Evolutionary conservation across 2,113 vertebrate species (phyloP).

Genomic region (Gymnorhina tibicen): DNA sequence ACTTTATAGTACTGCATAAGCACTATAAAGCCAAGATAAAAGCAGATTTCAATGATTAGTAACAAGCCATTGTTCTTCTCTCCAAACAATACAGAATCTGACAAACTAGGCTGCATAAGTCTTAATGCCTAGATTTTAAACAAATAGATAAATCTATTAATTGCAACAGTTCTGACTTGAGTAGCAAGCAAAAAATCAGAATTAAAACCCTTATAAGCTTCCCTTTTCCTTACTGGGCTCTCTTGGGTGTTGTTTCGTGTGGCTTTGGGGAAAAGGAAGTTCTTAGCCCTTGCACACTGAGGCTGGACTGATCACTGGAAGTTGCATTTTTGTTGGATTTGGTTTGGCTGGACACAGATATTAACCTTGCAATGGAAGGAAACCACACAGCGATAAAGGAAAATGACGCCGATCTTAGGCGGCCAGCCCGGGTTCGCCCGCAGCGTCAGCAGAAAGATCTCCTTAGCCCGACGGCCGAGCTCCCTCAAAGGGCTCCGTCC

Average conservation of each 20-base stretch:
- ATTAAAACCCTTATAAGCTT: not conserved
- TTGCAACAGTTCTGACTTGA: not conserved
- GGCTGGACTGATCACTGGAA: not conserved
- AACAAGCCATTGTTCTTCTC: not conserved
- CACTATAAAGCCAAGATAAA: not conserved
- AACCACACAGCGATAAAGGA: not conserved
- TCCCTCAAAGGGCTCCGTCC: too few species aligned
- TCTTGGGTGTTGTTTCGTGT: not conserved
- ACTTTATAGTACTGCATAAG: not conserved
- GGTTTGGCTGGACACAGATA: not conserved
- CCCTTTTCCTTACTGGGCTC: not conserved
- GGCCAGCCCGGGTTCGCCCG: too few species aligned
- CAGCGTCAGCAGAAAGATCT: too few species aligned
- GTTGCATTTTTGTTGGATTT: not conserved
- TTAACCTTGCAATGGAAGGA: not conserved
- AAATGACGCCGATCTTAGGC: too few species aligned
- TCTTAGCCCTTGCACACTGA: not conserved
- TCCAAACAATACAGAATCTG: not conserved
- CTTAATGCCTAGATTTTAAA: not conserved
- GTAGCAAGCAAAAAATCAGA: not conserved
- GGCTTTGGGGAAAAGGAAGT: not conserved
- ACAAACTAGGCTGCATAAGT: not conserved
- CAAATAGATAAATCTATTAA: not conserved
- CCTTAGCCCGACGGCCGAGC: too few species aligned
- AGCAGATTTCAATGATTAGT: not conserved